phyloP scores from a whole-genome alignment of 2,888 invertebrate genomes.

The Drosophila niveifrons region DNA sequence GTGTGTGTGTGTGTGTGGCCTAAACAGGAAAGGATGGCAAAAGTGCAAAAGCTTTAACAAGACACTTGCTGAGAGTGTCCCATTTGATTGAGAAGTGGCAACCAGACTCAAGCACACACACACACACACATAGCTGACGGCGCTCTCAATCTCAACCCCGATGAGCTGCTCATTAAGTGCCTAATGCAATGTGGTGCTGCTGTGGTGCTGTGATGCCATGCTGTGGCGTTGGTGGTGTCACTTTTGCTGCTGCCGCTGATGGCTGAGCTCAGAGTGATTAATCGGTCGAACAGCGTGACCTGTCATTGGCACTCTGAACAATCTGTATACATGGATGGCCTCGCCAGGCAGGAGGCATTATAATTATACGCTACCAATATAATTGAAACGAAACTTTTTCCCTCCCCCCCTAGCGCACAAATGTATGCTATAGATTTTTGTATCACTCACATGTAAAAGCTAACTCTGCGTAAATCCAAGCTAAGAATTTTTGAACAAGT shows the following conservation, averaged over 20 bases:
- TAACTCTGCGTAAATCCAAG: too few relatives aligned
- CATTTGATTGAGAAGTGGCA: slow-evolving; percentile 48
- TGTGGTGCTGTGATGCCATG: background rate
- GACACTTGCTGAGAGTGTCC: slow-evolving; percentile 42
- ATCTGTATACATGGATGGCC: slow-evolving; percentile 34
- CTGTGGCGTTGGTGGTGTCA: background rate
- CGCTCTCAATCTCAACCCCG: background rate
- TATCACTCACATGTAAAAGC: background rate
- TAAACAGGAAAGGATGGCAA: slow-evolving; percentile 19
- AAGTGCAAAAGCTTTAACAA: slow-evolving; percentile 39
- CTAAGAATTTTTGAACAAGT: too few relatives aligned
- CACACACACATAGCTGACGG: slow-evolving; percentile 13
- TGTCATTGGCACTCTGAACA: slow-evolving; percentile 40
- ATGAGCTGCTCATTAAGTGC: slow-evolving; percentile 44
- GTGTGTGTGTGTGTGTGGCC: background rate
- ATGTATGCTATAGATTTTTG: slow-evolving; percentile 6
- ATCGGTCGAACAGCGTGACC: slow-evolving; percentile 38
- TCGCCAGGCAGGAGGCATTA: slow-evolving; percentile 26
- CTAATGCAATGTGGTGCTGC: slow-evolving; percentile 22
- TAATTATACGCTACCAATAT: slow-evolving; percentile 27
- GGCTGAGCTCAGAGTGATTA: slow-evolving; percentile 43
- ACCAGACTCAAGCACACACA: slow-evolving; percentile 25
- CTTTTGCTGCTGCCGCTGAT: slow-evolving; percentile 16
- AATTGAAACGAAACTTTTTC: slow-evolving; percentile 8
- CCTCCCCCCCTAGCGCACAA: background rate